These are phyloP conservation scores for Epizoanthus illoricatus DNA, from an alignment of 92 coral and sea anemone genomes.

Conservation along the genomic window DNA sequence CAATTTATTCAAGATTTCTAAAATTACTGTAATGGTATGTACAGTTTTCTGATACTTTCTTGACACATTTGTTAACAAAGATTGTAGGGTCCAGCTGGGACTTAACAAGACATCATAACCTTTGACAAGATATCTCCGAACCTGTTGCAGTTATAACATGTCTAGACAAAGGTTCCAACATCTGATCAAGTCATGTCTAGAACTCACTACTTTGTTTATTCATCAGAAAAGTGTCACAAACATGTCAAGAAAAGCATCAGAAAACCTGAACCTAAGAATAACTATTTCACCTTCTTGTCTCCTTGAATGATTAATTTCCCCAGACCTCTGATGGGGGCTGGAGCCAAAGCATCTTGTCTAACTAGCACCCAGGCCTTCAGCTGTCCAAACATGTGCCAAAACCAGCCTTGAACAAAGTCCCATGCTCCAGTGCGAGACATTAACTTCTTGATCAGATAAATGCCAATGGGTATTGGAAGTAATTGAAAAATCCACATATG, in stretches of 20 bases:
- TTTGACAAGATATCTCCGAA: too few relatives aligned
- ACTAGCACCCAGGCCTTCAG: constrained; percentile 71
- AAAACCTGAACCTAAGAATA: too few relatives aligned
- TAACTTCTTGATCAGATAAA: constrained; percentile 69
- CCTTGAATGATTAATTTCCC: constrained; percentile 82
- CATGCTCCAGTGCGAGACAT: constrained; percentile 70
- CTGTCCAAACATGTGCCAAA: constrained; percentile 42
- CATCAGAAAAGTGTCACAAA: not conserved
- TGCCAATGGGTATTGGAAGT: constrained; percentile 75
- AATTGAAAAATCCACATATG: constrained; percentile 77
- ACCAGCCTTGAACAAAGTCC: constrained; percentile 53
- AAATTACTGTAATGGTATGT: too few relatives aligned
- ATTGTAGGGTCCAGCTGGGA: too few relatives aligned
- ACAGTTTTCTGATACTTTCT: not conserved
- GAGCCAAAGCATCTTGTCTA: constrained; percentile 83
- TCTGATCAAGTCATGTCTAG: too few relatives aligned
- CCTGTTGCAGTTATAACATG: too few relatives aligned
- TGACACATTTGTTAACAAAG: not conserved
- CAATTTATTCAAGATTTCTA: too few relatives aligned
- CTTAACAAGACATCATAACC: too few relatives aligned
- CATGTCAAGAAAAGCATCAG: not conserved
- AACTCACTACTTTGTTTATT: too few relatives aligned
- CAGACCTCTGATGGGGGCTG: constrained; percentile 87
- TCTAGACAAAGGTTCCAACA: too few relatives aligned
- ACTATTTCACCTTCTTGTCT: constrained; percentile 76